Base-by-base conservation (phyloP, 2,888 invertebrate species). In the Platerodrilus igneus region DNA sequence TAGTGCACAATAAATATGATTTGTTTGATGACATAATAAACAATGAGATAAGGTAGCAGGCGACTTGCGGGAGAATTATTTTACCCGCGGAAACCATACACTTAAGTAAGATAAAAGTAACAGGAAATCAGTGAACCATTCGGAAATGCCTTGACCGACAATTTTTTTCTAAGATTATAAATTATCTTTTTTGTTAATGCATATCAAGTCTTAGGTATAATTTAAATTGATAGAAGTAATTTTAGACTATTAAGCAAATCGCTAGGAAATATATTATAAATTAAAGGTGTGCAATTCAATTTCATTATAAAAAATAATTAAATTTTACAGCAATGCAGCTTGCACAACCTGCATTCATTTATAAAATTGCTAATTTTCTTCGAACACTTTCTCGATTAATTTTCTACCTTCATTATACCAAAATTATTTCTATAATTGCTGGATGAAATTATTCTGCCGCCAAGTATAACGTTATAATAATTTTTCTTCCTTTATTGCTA, bases 141-240 rank as follows among this genome's bases (percentile, higher is more conserved):
- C 33, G 39, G 39, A 39, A 39, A 33, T 27, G 27, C 37, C 23
- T 33, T 39, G 32, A 39, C 39, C 39, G 33, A 33, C 13, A 37
- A 8, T 11, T 4, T 3, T 8, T 8, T 22, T n/a, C 9, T 4
- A 7, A 22, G 22, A 5, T 22, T 22, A 22, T 4, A 3, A n/a
- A 4, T 5, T 5, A 3, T 22, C 4, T 9, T 22, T 22, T 22
- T 22, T 22, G n/a, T 22, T 22, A 8, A 9, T 22, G 22, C n/a
- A n/a, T n/a, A 8, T 3, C 9, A 5, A n/a, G n/a, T 10, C 4
- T 22, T 5, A 8, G n/a, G 22, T 3, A 8, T 3, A 5, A 4
- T n/a, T n/a, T n/a, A n/a, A n/a, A n/a, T n/a, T n/a, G n/a, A n/a
- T n/a, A n/a, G n/a, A n/a, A n/a, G n/a, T n/a, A n/a, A n/a, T n/a